phyloP scores from a whole-genome alignment of 2,888 invertebrate species.

The Willowsia nigromaculata region DNA sequence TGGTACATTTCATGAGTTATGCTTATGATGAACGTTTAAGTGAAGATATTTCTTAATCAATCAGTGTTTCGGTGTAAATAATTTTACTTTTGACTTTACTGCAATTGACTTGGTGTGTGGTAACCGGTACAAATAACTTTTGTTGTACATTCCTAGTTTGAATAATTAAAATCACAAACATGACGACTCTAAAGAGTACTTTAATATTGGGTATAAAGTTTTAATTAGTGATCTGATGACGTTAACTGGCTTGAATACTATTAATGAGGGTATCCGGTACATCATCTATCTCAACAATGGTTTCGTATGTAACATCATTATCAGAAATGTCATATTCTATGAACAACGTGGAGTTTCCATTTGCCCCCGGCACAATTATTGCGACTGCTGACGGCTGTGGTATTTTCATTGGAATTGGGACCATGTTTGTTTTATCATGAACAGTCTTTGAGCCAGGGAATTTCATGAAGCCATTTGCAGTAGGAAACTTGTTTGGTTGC shows the following conservation, averaged over 20 bases:
- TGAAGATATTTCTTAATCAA: too few species aligned
- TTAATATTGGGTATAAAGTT: too few species aligned
- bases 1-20: too few species aligned
- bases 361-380: not conserved
- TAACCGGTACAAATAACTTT: too few species aligned
- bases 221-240: too few species aligned
- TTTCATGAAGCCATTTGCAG: not conserved
- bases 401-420: not conserved
- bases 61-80: too few species aligned
- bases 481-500: not conserved
- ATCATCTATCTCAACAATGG: conserved; percentile 59
- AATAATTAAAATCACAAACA: too few species aligned
- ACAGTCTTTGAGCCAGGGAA: not conserved
- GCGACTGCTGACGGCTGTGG: conserved; percentile 20
- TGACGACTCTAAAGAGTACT: too few species aligned
- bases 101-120: too few species aligned
- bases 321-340: conserved; percentile 59
- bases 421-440: not conserved
- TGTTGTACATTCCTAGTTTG: too few species aligned
- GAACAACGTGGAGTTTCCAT: conserved; percentile 41
- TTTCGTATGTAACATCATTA: conserved; percentile 57
- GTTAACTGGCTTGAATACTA: not conserved
- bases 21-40: too few species aligned
- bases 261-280: not conserved
- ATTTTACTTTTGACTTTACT: too few species aligned